A percentile compares a stretch with the other conserved stretches of the same genome.
Evolutionary conservation across 2,888 invertebrate genomes (phyloP).

Genomic region (Nephrotoma guestfalica): DNA sequence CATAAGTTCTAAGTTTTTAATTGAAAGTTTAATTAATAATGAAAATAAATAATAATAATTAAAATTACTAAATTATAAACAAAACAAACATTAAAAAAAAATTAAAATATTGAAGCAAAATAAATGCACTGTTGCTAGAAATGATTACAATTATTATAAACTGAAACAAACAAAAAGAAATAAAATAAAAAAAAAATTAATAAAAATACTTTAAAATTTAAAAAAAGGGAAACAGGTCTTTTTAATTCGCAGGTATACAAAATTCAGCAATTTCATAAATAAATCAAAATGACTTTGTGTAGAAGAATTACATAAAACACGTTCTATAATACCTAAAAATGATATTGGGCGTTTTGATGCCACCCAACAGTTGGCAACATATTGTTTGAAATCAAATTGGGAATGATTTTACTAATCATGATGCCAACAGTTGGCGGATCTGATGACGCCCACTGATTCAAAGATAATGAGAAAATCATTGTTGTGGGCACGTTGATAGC

Average conservation of each 20-base stretch:
- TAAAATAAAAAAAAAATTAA: neutral
- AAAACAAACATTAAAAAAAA: neutral
- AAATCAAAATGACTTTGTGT: too few relatives aligned
- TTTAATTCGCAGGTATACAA: neutral
- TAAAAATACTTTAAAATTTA: neutral
- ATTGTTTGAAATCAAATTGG: too few relatives aligned
- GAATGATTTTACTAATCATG: too few relatives aligned
- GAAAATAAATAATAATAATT: neutral
- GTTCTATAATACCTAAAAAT: too few relatives aligned
- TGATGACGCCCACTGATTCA: too few relatives aligned
- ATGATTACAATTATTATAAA: neutral
- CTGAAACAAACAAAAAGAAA: neutral
- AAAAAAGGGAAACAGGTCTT: neutral
- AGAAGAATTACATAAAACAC: too few relatives aligned
- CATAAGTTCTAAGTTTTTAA: neutral
- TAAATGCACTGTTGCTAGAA: slow-evolving; percentile 2
- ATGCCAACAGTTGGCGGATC: too few relatives aligned
- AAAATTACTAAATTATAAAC: neutral
- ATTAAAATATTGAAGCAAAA: neutral
- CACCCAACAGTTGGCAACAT: too few relatives aligned
- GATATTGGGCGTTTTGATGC: too few relatives aligned
- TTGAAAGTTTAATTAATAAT: neutral
- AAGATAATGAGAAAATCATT: too few relatives aligned
- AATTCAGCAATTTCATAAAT: too few relatives aligned
- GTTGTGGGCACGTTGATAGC: too few relatives aligned